Evolutionary conservation across 2,113 vertebrate species (phyloP).

Genomic region (Dasypus novemcinctus): DNA sequence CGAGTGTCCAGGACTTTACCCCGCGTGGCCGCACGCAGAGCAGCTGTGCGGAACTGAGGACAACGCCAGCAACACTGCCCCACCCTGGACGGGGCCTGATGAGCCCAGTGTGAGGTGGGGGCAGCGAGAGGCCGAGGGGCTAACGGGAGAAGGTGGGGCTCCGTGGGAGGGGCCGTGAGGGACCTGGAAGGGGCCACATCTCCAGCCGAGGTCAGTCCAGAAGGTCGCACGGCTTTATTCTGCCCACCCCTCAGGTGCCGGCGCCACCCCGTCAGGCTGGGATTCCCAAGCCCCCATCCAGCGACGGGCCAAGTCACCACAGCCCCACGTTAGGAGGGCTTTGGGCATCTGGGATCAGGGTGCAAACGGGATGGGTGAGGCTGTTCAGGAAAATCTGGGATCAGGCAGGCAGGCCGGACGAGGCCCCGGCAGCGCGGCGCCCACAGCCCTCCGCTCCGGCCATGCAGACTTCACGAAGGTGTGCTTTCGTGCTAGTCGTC

Average conservation of each 20-base stretch:
- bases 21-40: not conserved
- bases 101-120: too few relatives aligned
- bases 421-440: not conserved
- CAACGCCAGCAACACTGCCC: fast-evolving
- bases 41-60: not conserved
- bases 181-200: not conserved
- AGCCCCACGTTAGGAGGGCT: not conserved
- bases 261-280: too few relatives aligned
- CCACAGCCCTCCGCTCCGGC: not conserved
- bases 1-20: too few relatives aligned
- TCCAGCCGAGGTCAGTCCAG: not conserved
- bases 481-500: not conserved
- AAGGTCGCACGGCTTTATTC: not conserved
- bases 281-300: not conserved
- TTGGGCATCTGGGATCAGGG: not conserved
- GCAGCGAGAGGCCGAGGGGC: not conserved
- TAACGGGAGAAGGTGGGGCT: not conserved
- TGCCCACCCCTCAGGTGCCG: not conserved
- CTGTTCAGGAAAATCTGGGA: not conserved
- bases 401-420: not conserved
- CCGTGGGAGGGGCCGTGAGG: not conserved
- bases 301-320: not conserved
- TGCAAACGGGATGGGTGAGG: not conserved
- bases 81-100: not conserved
- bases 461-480: not conserved